A percentile compares a stretch with the other conserved stretches of the same genome.
phyloP scores from a whole-genome alignment of 2,113 vertebrate species.

The Corythaixoides concolor region DNA sequence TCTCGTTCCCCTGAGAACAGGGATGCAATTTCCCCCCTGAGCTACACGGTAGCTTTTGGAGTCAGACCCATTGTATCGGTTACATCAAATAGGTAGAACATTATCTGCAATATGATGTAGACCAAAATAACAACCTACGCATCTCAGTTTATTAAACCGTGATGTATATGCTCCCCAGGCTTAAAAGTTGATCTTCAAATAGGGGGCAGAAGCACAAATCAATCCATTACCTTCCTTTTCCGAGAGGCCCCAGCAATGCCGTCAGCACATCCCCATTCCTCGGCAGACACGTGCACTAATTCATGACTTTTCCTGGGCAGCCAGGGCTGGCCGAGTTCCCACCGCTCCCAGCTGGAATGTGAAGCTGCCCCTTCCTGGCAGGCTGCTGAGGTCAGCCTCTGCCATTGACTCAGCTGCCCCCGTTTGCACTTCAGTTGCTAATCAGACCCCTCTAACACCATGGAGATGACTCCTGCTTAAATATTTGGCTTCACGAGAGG shows the following conservation, averaged over 20 bases:
- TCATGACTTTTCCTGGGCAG: constrained; percentile 36
- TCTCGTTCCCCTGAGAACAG: neutral
- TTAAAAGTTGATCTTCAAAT: neutral
- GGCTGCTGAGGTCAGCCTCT: constrained; percentile 9
- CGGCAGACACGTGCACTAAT: neutral
- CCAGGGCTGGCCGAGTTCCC: neutral
- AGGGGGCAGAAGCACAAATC: neutral
- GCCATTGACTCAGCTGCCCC: constrained; percentile 31
- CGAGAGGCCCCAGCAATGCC: neutral
- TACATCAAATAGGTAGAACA: neutral
- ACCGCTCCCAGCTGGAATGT: neutral
- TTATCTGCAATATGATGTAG: neutral
- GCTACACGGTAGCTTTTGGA: neutral
- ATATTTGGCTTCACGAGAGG: neutral
- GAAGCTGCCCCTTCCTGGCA: constrained; percentile 31
- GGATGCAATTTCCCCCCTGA: neutral
- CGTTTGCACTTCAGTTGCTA: neutral
- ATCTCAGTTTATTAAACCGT: neutral
- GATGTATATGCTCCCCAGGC: neutral
- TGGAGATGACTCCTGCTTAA: neutral
- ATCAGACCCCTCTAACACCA: neutral
- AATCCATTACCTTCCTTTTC: neutral
- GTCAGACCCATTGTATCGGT: neutral
- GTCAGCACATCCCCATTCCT: neutral
- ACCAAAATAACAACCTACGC: neutral